Evolutionary conservation across 2,888 invertebrate species (phyloP).

Genomic region (Tyria jacobaeae): DNA sequence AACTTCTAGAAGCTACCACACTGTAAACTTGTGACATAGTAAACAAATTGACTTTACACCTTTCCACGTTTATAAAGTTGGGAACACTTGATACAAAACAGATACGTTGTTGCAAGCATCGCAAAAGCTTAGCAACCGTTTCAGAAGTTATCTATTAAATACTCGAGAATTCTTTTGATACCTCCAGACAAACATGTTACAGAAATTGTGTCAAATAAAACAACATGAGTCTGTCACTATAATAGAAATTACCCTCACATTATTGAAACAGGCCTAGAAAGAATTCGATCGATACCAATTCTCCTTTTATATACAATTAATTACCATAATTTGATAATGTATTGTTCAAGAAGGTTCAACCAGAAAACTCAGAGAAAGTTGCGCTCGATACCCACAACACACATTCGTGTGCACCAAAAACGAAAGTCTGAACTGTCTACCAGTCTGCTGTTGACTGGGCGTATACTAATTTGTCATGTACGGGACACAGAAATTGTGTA

Average conservation of each 20-base stretch:
- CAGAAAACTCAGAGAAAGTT: neutral
- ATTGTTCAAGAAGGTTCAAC: neutral
- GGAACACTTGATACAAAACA: no score
- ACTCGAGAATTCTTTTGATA: no score
- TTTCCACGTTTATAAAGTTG: no score
- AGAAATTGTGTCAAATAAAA: no score
- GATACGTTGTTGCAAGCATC: no score
- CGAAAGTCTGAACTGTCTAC: neutral
- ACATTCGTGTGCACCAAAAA: neutral
- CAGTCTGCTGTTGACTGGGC: neutral
- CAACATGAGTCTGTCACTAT: neutral
- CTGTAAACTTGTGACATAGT: no score
- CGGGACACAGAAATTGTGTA: conserved; percentile 15
- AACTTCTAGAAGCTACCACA: no score
- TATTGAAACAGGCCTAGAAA: neutral
- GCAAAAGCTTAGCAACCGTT: no score
- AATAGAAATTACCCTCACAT: neutral
- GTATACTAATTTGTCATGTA: neutral
- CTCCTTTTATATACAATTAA: neutral
- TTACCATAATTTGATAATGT: neutral
- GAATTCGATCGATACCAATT: neutral
- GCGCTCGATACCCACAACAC: neutral
- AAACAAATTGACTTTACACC: no score
- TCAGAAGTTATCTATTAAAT: no score
- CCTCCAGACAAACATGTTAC: no score